Evolutionary conservation across 2,113 vertebrate species (phyloP).

Genomic region (Holacanthus passer): DNA sequence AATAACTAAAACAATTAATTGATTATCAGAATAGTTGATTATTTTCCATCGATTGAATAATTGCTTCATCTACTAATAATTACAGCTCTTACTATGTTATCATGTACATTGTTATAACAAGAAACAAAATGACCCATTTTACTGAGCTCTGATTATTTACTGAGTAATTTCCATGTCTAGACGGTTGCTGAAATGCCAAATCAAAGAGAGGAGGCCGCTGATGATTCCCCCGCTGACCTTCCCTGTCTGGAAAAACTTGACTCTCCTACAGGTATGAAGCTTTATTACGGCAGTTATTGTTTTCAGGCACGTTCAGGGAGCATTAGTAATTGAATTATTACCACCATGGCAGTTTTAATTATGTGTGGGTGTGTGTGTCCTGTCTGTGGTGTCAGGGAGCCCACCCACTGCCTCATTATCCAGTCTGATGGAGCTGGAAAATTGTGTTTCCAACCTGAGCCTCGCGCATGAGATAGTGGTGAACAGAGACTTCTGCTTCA

Average conservation of each 20-base stretch:
- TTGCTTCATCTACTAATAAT: background rate
- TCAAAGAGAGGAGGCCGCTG: slow-evolving; percentile 38
- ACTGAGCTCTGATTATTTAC: slow-evolving; percentile 10
- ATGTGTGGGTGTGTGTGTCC: slow-evolving; percentile 57
- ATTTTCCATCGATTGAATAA: background rate
- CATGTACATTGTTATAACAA: background rate
- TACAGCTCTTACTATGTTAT: background rate
- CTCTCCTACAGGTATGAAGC: slow-evolving; percentile 70
- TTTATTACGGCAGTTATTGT: slow-evolving; percentile 51
- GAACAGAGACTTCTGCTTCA: slow-evolving; percentile 72
- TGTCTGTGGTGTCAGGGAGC: slow-evolving; percentile 71
- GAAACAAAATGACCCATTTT: background rate
- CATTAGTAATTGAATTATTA: slow-evolving; percentile 65
- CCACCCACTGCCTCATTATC: slow-evolving; percentile 59
- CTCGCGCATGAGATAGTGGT: slow-evolving; percentile 73
- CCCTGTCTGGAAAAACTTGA: slow-evolving; percentile 72
- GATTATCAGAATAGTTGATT: background rate
- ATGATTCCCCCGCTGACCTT: slow-evolving; percentile 62
- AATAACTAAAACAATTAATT: background rate
- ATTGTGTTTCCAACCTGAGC: slow-evolving; percentile 74
- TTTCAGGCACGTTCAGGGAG: slow-evolving; percentile 45
- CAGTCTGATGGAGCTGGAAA: slow-evolving; percentile 67
- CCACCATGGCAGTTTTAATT: slow-evolving; percentile 52
- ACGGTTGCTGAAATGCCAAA: slow-evolving; percentile 65
- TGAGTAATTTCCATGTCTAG: slow-evolving; percentile 32